Evolutionary conservation across 2,113 vertebrate genomes (phyloP), one percentile per base, ranked within the genome.

Genomic region (Propithecus coquereli): DNA sequence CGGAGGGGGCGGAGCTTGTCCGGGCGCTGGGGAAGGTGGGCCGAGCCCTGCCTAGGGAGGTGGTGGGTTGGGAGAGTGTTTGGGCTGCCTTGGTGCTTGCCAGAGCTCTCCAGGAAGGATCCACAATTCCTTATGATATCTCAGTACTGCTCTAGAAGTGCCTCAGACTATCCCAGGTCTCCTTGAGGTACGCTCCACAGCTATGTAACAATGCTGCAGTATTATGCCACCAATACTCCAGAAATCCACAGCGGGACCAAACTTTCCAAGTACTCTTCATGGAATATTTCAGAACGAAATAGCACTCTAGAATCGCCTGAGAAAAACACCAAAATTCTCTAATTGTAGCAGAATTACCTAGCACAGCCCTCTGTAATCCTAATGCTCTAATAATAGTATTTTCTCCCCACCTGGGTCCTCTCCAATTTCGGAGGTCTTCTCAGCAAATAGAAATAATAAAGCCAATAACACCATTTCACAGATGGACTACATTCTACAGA

Each of bases 221-320:
- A 32, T 66, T 74, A 27, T 43, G 37, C 43, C 37, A 43, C 17
- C 54, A 79, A 25, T n/a, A 84, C 61, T 88, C 52, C 50, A 43
- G 12, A 40, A 77, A 40, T 87, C 76, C 17, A 57, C 65, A 90
- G 61, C n/a, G 27, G 20, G 61, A 87, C 40, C 82, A 40, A 83
- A 85, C 65, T 94, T 81, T 80, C n/a, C 85, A 91, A 82, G 47
- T 79, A 92, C 37, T 92, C 30, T 85, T 92, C 52, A 63, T 61
- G n/a, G 59, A 90, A 22, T 57, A 79, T 43, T 83, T 94, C 4
- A 13, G 8, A 79, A 23, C 68, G n/a, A 57, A 96, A 30, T 70
- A 66, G 52, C 73, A 52, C 20, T 76, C 50, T 84, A 94, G 40
- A 87, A 77, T 76, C 77, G 22, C 45, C 59, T n/a, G 5, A 81